Evolutionary conservation across 2,797 vertebrate genomes (phyloP), one percentile per base, ranked within the genome.

Genomic region (Sebastes itinus): DNA sequence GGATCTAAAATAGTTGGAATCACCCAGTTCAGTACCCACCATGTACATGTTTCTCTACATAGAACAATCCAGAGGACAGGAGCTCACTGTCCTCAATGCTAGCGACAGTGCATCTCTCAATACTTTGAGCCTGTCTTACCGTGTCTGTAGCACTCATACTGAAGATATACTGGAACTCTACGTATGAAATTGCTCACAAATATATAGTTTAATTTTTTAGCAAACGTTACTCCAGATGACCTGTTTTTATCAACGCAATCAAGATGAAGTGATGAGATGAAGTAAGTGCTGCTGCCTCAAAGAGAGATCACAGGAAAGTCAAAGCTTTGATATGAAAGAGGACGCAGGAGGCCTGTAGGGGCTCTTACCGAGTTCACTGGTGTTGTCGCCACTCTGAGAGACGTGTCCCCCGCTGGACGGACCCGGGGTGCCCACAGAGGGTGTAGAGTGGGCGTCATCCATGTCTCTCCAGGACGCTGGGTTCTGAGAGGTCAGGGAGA

Each of bases 381-480:
- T 97, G 96, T 98, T 99, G 96, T 99, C 98, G 82, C 98, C 97
- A 58, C 97, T 98, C 93, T 99, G 98, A 81, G 97, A 99, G 76
- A 97, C 97, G 4, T 98, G 98, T 86, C 98, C 97, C 92, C 97
- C 98, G 11, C 98, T 99, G 94, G 98, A 99, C 56, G 98, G 97
- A 81, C 98, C 98, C 0, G 97, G 98, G 82, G 98, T 99, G 84
- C 98, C 97, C 80, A 98, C 97, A 5, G 98, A 99, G 78, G 98
- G 97, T 7, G 97, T 99, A 80, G 98, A 99, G 85, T 97, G 97
- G 92, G 96, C 96, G 71, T 99, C 98, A 74, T 99, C 98, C 20
- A 99, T 95, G 93, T 99, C 98, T 97, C 97, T 96, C 98, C 98
- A 99, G 92, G 97, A 99, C 33, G 96, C 95, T 88, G 97, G 96